These are phyloP conservation scores for Halcyon malimbica DNA, from an alignment of 2,113 vertebrate species.

Conservation along the genomic window DNA sequence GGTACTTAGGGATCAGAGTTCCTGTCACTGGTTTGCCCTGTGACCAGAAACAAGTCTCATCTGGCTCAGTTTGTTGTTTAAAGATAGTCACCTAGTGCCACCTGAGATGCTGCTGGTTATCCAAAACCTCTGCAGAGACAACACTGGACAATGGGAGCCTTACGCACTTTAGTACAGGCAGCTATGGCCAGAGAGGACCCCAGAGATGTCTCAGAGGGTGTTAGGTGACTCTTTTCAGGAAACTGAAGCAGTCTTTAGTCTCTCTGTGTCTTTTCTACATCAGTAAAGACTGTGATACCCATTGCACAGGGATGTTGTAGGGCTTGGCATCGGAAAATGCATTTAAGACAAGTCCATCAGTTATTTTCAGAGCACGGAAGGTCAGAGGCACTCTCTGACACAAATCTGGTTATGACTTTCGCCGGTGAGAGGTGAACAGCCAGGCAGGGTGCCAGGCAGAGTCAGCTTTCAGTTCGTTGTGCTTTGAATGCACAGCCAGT, in stretches of 20 bases:
- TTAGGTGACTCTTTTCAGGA: background rate
- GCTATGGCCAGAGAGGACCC: background rate
- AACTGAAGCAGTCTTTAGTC: background rate
- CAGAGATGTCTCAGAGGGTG: background rate
- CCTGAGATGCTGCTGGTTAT: background rate
- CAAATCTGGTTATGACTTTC: background rate
- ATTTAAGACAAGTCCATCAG: background rate
- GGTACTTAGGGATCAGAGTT: background rate
- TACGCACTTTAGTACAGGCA: background rate
- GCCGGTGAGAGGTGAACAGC: background rate
- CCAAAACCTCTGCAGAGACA: background rate
- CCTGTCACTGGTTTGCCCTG: background rate
- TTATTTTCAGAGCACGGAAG: background rate
- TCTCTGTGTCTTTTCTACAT: background rate
- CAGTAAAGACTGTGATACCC: background rate
- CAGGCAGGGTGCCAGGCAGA: background rate
- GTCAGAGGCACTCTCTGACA: background rate
- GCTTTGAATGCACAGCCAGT: background rate
- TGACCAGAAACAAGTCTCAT: background rate
- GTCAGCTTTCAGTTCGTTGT: background rate
- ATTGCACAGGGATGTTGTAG: background rate
- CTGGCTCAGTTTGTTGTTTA: background rate
- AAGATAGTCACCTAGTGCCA: background rate
- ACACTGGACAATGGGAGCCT: background rate
- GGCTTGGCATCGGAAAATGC: background rate